Base-by-base conservation (phyloP, 1,140 invertebrate species). In the Orchesella cincta region DNA sequence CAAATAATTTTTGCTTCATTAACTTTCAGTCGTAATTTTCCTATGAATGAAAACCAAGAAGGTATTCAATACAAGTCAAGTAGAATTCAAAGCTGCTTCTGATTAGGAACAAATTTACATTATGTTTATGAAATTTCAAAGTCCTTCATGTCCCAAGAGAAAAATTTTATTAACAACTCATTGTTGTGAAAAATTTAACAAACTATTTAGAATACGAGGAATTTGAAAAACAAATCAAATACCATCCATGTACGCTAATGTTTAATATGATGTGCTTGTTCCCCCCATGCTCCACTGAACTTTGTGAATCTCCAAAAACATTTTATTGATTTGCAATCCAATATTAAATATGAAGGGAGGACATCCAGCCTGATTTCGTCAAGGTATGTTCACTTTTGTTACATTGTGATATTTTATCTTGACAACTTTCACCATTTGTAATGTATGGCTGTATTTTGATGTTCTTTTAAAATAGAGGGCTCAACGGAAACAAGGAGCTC, bases 341-440 rank as follows among this genome's bases (percentile, higher is more conserved):
- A 28, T 16, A n/a, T 28, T 67, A 12, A 2, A 46, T 12, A 1
- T 67, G 31, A 46, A 73, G 71, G 71, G 71, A 73, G 12, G 71
- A 73, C 18, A 35, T 46, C 36, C 71, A 73, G 26, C 71, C 71
- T 73, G 71, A 73, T 73, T 73, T 73, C 35, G 39, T 73, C 71
- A 73, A 73, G 71, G 71, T 73, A 73, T 71, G 29, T 71, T 18
- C 39, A 8, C 5, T 46, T 46, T 46, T 18, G 18, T 46, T 5
- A 5, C 39, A 46, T 46, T 46, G 39, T 46, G 39, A 46, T 46
- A 46, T 46, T 46, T 46, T 20, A 12, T 46, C 20, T 46, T 46
- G 39, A 12, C 8, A 46, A 12, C 20, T 46, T 46, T 20, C 39
- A 46, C 39, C 39, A 46, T 20, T 46, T 46, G 39, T 12, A 20